Percentiles rank a stretch among this genome's conserved stretches.
Conservation (phyloP, 2,888 invertebrate species). For the Spodoptera littoralis region DNA sequence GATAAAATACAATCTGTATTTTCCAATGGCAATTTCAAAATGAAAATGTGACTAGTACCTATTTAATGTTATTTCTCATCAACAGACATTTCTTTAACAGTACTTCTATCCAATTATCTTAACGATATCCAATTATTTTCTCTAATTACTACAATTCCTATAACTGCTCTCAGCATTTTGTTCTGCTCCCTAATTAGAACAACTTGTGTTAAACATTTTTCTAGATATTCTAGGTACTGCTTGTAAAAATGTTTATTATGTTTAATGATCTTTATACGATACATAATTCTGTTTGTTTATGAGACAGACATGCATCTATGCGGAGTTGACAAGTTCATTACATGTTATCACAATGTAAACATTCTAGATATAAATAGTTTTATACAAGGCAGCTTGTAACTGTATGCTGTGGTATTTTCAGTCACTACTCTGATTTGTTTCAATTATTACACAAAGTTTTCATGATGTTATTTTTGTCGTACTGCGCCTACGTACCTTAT, state of each 20-base stretch:
- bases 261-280: slow-evolving; percentile 15
- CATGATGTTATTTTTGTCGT: neutral
- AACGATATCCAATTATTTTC: no score
- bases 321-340: slow-evolving; percentile 54
- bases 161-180: no score
- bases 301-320: slow-evolving; percentile 33
- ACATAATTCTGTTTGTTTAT: slow-evolving; percentile 33
- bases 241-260: slow-evolving; percentile 5
- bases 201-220: neutral
- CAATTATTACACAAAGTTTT: neutral
- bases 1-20: slow-evolving; percentile 25
- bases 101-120: neutral
- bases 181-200: no score
- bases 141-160: no score
- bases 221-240: slow-evolving; percentile 1
- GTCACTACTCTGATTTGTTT: slow-evolving; percentile 5
- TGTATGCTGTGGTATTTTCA: slow-evolving; percentile 20
- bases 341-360: slow-evolving; percentile 60
- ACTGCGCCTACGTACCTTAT: no score
- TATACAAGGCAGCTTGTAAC: slow-evolving; percentile 25
- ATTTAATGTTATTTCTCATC: slow-evolving; percentile 2
- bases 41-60: neutral
- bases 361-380: slow-evolving; percentile 48
- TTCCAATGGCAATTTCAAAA: slow-evolving; percentile 21
- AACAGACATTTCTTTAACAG: neutral